phyloP scores from a whole-genome alignment of 2,113 vertebrate genomes.

The Aspidoscelis tigris region DNA sequence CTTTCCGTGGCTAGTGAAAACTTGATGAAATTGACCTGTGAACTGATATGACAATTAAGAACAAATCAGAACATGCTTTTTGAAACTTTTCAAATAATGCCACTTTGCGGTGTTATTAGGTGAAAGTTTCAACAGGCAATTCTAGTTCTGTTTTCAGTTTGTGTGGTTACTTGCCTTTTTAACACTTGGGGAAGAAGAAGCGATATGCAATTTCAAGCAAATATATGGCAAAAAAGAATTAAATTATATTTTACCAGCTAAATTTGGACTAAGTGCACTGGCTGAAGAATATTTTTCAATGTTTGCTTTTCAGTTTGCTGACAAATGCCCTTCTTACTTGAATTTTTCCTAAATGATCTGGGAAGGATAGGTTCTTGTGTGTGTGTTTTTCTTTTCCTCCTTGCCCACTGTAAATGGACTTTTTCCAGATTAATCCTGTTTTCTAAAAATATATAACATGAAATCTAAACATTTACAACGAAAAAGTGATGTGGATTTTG shows the following conservation, averaged over 20 bases:
- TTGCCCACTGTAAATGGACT: not conserved
- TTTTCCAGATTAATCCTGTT: not conserved
- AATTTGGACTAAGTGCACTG: constrained; percentile 57
- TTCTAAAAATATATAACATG: not conserved
- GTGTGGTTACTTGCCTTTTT: constrained; percentile 57
- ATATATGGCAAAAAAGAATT: constrained; percentile 47
- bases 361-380: constrained; percentile 10
- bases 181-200: constrained; percentile 52
- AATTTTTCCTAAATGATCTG: constrained; percentile 53
- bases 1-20: constrained; percentile 60
- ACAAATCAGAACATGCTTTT: constrained; percentile 71
- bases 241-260: constrained; percentile 54
- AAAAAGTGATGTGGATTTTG: not conserved
- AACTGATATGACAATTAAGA: constrained; percentile 68
- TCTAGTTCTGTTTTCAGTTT: constrained; percentile 52
- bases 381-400: constrained; percentile 37
- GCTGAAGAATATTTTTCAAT: constrained; percentile 51
- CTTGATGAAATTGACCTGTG: constrained; percentile 62
- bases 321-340: constrained; percentile 50
- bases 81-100: constrained; percentile 70
- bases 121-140: constrained; percentile 70
- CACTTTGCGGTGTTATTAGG: constrained; percentile 60
- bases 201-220: constrained; percentile 43
- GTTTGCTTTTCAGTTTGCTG: constrained; percentile 42
- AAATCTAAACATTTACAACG: not conserved